These are phyloP conservation scores for Burhinus bistriatus DNA, from an alignment of 2,113 vertebrate genomes.

Conservation along the genomic window DNA sequence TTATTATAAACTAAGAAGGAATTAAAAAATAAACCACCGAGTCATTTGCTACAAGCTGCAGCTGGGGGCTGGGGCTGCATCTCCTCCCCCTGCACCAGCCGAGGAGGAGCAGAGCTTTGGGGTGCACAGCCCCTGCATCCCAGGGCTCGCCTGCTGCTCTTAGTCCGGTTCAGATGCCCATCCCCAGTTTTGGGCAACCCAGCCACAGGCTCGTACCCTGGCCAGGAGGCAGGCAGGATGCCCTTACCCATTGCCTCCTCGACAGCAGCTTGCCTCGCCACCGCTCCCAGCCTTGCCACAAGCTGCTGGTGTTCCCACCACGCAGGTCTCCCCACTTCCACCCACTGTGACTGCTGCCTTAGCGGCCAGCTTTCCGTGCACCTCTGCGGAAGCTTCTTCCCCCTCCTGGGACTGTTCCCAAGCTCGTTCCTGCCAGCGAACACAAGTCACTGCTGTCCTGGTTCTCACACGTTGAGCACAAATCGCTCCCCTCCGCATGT, in stretches of 20 bases:
- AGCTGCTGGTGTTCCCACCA: background rate
- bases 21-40: conserved; percentile 35
- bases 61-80: accelerated
- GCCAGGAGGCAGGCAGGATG: background rate
- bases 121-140: background rate
- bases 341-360: background rate
- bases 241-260: background rate
- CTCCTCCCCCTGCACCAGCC: accelerated
- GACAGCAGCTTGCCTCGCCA: background rate
- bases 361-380: background rate
- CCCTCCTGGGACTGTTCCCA: background rate
- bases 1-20: conserved; percentile 30
- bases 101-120: background rate
- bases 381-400: background rate
- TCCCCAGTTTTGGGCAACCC: background rate
- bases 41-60: background rate
- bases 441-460: background rate
- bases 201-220: accelerated
- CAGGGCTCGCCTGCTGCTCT: background rate
- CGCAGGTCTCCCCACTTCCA: background rate
- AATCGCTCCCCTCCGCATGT: background rate
- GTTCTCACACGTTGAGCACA: background rate
- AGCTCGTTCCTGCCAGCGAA: background rate
- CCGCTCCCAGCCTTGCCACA: background rate
- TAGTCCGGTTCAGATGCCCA: background rate